Percentiles rank a stretch among this genome's conserved stretches.
phyloP scores from a whole-genome alignment of 2,888 invertebrate genomes.

The Dolichomitus sp. region DNA sequence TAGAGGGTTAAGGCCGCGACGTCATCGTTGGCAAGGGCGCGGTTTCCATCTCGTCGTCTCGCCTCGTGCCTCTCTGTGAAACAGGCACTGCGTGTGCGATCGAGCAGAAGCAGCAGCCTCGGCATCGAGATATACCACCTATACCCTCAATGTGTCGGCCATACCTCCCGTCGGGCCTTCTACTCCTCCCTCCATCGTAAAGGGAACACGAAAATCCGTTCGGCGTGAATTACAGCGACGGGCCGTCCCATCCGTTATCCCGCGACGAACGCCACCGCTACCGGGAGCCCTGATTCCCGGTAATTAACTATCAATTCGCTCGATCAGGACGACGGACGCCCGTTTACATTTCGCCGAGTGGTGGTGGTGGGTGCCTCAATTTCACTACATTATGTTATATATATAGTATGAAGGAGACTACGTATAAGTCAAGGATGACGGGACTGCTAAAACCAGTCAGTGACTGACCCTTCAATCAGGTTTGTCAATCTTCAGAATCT shows the following conservation, averaged over 20 bases:
- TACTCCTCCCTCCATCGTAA: constrained; percentile 71
- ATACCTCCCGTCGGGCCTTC: constrained; percentile 39
- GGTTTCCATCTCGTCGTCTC: constrained; percentile 27
- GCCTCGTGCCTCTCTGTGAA: constrained; percentile 29
- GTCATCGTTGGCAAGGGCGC: constrained; percentile 29
- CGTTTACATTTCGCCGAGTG: constrained; percentile 70
- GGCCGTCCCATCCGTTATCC: constrained; percentile 82
- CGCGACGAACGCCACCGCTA: constrained; percentile 66
- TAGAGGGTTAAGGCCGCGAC: constrained; percentile 73
- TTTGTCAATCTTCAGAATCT: constrained; percentile 59
- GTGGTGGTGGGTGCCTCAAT: constrained; percentile 20
- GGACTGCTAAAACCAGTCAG: constrained; percentile 44
- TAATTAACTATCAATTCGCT: constrained; percentile 85
- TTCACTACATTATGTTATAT: not conserved
- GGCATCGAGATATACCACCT: constrained; percentile 23
- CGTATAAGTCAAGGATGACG: constrained; percentile 9
- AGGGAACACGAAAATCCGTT: constrained; percentile 83
- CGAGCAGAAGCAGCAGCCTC: not conserved
- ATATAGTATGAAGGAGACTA: not conserved
- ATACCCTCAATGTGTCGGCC: constrained; percentile 62
- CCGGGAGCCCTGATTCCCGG: constrained; percentile 78
- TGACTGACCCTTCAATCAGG: constrained; percentile 61
- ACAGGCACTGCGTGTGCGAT: constrained; percentile 42
- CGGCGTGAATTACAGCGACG: constrained; percentile 82
- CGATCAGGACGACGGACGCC: constrained; percentile 73